Evolutionary conservation across 2,113 vertebrate species (phyloP).

Genomic region (Zapornia atra): DNA sequence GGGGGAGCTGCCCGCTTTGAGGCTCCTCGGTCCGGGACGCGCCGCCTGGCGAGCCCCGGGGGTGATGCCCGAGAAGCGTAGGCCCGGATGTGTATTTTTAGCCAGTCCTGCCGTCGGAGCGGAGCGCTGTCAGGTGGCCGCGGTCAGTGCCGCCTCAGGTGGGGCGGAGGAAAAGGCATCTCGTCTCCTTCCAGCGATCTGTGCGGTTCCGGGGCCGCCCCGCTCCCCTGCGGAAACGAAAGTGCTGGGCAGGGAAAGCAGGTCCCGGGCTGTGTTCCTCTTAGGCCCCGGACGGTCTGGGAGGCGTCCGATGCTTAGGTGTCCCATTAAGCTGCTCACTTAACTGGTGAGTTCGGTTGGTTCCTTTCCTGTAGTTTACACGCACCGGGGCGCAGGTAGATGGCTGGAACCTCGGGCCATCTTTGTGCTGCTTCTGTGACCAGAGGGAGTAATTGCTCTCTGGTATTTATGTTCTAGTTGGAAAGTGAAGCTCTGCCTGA

Average conservation of each 20-base stretch:
- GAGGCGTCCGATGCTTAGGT: neutral
- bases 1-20: neutral
- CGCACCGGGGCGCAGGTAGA: neutral
- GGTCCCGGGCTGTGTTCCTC: neutral
- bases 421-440: neutral
- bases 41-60: too few relatives aligned
- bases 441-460: neutral
- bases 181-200: neutral
- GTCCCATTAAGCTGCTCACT: neutral
- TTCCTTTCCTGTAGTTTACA: neutral
- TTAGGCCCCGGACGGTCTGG: fast-evolving
- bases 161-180: neutral
- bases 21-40: neutral
- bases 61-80: neutral
- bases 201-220: too few relatives aligned
- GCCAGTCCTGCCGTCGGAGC: neutral
- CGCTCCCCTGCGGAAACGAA: neutral
- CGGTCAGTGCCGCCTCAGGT: neutral
- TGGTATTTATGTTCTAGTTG: neutral
- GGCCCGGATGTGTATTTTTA: slow-evolving; percentile 43
- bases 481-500: neutral
- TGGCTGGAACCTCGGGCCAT: neutral
- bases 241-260: neutral
- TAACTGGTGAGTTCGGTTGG: neutral
- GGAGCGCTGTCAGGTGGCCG: slow-evolving; percentile 7